phyloP scores from a whole-genome alignment of 2,888 invertebrate genomes.

The Lymantria dispar region DNA sequence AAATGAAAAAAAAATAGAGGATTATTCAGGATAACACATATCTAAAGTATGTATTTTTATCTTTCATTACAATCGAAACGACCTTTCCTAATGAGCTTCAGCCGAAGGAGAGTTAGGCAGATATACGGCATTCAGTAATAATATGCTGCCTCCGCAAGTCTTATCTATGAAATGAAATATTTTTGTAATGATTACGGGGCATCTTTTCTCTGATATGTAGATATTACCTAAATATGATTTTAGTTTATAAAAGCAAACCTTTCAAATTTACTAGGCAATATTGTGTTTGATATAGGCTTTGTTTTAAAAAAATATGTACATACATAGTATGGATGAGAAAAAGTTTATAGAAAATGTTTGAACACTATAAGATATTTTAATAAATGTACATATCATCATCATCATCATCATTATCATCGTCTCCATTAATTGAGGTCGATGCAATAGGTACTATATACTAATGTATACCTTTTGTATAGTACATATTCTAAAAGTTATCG shows the following conservation, averaged over 20 bases:
- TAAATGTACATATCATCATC: no score
- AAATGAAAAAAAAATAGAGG: constrained; percentile 15
- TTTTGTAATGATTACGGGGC: constrained; percentile 21
- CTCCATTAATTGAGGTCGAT: no score
- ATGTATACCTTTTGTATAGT: no score
- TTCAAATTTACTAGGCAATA: neutral
- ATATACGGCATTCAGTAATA: constrained; percentile 25
- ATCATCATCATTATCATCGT: no score
- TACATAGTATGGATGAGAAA: neutral
- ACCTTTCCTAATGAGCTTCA: constrained; percentile 34
- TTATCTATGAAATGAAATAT: constrained; percentile 28
- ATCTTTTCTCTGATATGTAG: neutral
- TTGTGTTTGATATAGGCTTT: neutral
- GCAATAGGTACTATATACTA: no score
- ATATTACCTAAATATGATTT: neutral
- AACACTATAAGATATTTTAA: neutral
- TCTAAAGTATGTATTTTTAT: constrained; percentile 32
- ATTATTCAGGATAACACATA: constrained; percentile 18
- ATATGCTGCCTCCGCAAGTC: constrained; percentile 24
- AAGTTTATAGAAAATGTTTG: neutral
- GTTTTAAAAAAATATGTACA: neutral
- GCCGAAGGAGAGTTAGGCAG: constrained; percentile 27
- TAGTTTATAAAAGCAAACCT: no score
- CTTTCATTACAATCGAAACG: constrained; percentile 35
- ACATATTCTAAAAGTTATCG: no score